phyloP scores from a whole-genome alignment of 2,113 vertebrate species.

The Vimba vimba region DNA sequence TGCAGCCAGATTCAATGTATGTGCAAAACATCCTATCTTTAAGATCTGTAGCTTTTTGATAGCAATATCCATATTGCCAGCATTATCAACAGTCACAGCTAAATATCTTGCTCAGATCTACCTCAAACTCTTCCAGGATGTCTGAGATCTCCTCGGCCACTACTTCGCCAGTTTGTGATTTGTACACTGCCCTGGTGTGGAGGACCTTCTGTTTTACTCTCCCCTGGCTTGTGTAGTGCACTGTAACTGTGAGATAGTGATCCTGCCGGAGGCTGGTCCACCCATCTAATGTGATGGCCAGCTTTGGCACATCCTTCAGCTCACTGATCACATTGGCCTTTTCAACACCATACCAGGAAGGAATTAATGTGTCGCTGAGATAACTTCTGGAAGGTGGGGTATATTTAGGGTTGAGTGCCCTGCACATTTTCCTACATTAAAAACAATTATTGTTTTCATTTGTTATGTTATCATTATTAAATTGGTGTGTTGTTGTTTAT shows the following conservation, averaged over 20 bases:
- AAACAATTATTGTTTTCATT: not conserved
- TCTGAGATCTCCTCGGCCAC: conserved; percentile 31
- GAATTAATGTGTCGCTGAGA: conserved; percentile 1
- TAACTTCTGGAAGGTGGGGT: not conserved
- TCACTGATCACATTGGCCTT: conserved; percentile 10
- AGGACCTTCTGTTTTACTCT: conserved; percentile 36
- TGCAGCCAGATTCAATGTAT: not conserved
- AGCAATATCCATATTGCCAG: conserved; percentile 10
- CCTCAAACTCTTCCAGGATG: conserved; percentile 30
- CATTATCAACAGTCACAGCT: not conserved
- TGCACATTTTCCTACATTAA: not conserved
- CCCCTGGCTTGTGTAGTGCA: conserved; percentile 11
- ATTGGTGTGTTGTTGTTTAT: conserved; percentile 5
- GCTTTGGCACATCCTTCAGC: not conserved
- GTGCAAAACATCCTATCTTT: conserved; percentile 1
- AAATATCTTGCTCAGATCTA: not conserved
- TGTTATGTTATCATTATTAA: not conserved
- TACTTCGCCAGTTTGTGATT: conserved; percentile 30
- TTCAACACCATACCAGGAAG: not conserved
- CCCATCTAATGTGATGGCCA: not conserved
- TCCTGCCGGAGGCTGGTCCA: conserved; percentile 35
- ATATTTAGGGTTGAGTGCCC: conserved; percentile 1
- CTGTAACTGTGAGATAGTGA: conserved; percentile 16
- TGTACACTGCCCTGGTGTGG: conserved; percentile 37
- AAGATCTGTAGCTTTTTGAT: conserved; percentile 16